phyloP scores from a whole-genome alignment of 2,888 invertebrate species.

The Margaritifera margaritifera region DNA sequence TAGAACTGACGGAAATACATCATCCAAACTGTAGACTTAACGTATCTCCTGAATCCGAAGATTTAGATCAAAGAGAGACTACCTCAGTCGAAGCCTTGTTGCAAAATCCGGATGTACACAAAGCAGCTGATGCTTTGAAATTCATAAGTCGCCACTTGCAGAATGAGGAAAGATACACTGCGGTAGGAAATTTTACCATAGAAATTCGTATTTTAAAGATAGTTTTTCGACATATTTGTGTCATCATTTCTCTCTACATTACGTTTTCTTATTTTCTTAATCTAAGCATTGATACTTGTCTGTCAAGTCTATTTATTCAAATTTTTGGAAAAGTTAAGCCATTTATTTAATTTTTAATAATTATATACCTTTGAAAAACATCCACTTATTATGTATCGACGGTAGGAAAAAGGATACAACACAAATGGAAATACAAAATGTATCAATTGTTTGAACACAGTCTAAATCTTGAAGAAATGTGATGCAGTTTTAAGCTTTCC shows the following conservation, averaged over 20 bases:
- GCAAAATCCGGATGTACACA: conserved; percentile 77
- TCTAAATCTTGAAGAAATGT: too few species aligned
- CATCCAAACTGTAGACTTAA: conserved; percentile 97
- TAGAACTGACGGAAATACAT: conserved; percentile 89
- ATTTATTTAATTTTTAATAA: too few species aligned
- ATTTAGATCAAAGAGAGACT: conserved; percentile 18
- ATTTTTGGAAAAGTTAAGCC: too few species aligned
- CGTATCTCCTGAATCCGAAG: conserved; percentile 72
- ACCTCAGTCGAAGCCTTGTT: conserved; percentile 71
- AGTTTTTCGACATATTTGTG: neutral
- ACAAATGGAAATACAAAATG: too few species aligned
- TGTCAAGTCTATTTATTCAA: too few species aligned
- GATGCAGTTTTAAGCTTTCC: too few species aligned
- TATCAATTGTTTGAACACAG: too few species aligned
- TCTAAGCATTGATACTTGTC: too few species aligned
- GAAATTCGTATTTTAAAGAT: neutral
- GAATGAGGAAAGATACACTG: conserved; percentile 98
- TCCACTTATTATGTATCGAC: too few species aligned
- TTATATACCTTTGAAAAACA: too few species aligned
- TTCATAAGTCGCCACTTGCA: conserved; percentile 98
- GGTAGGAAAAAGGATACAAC: too few species aligned
- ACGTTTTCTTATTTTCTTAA: too few species aligned
- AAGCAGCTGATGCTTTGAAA: conserved; percentile 95
- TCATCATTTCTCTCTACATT: neutral
- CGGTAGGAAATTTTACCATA: conserved; percentile 78